Evolutionary conservation across 2,113 vertebrate species (phyloP), one percentile per base, ranked within the genome.

Genomic region (Sciurus niger): DNA sequence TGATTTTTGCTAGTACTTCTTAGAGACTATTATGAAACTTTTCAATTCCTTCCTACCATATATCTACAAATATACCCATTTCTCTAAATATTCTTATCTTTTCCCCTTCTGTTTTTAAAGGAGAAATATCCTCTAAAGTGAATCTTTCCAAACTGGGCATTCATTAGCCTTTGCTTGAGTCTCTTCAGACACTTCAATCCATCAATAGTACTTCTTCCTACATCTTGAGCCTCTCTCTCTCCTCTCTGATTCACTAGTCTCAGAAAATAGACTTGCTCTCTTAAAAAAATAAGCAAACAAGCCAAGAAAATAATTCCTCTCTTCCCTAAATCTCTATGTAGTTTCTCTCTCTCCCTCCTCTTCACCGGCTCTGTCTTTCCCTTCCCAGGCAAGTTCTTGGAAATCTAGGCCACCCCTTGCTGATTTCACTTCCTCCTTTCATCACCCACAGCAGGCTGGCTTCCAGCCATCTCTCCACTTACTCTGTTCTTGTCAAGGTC

Each of bases 351-450:
- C 65, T 32, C 65, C 4, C 30, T 30, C 65, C 30, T 13, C 65
- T 32, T 32, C 65, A 70, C 43, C 48, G 3, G 24, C 18, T 28
- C 22, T 74, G 63, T 74, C 43, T 22, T 53, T 91, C 67, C n/a
- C 53, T 85, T 85, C 90, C 53, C 72, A 87, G 43, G 83, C 84
- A 55, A 97, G 70, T 95, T 97, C 89, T 94, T 97, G 86, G 96
- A 97, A 97, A 97, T 95, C 92, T 92, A 93, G 87, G 91, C 92
- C 92, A 96, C 93, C 95, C 94, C 97, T 95, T 92, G 80, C 97
- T 96, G 89, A 96, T 93, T 97, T 97, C 93, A 93, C 80, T 93
- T 97, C 95, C 95, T 93, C 40, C 79, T 82, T 89, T 85, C 84
- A 22, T 96, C 83, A 92, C 80, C 93, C 89, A 60, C 82, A 94